Conservation (phyloP, 2,797 vertebrate species). For the Natrix natrix region DNA sequence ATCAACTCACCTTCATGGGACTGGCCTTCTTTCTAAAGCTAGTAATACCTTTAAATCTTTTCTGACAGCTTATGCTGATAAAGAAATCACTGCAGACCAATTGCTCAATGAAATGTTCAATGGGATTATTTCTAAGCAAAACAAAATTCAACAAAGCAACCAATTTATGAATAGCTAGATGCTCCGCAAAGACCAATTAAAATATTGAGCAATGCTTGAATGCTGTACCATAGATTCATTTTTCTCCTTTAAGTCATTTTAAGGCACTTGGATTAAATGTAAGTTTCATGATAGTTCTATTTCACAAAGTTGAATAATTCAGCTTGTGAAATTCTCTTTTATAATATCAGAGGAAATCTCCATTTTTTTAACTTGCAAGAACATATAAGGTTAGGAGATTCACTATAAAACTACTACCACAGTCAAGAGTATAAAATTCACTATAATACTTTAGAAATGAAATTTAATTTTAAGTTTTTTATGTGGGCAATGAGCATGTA, state of each 20-base stretch:
- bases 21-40: conserved; percentile 11
- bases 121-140: conserved; percentile 6
- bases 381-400: background rate
- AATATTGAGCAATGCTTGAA: background rate
- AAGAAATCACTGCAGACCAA: conserved; percentile 17
- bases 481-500: background rate
- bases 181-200: background rate
- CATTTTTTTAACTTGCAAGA: background rate
- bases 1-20: conserved; percentile 4
- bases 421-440: background rate
- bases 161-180: background rate
- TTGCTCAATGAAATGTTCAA: background rate
- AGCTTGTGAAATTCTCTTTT: background rate
- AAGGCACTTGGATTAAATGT: background rate
- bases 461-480: background rate
- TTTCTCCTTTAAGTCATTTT: background rate
- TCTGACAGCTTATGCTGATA: background rate
- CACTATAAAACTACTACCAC: background rate
- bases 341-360: background rate
- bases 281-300: background rate
- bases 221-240: background rate
- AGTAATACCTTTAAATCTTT: conserved; percentile 11
- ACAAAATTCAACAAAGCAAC: background rate
- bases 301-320: background rate
- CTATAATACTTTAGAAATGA: background rate